Conservation (phyloP, 2,797 vertebrate genomes). For the Agapornis canus region DNA sequence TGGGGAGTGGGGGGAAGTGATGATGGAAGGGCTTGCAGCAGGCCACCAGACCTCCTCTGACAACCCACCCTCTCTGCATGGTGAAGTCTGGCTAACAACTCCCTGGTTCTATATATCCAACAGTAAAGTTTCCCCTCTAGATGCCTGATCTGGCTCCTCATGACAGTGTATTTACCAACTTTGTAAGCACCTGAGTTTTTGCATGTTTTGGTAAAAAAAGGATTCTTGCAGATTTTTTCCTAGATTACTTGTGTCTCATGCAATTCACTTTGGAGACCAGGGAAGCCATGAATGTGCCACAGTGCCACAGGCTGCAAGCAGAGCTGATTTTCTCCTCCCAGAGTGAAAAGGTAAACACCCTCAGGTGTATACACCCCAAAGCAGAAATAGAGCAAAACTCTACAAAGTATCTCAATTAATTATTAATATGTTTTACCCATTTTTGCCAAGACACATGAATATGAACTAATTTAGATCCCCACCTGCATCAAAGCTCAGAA, state of each 20-base stretch:
- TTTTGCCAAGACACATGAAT: background rate
- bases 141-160: background rate
- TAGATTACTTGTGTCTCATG: background rate
- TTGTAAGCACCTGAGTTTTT: background rate
- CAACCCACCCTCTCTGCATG: background rate
- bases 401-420: background rate
- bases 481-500: constrained; percentile 5
- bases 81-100: background rate
- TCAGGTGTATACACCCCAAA: background rate
- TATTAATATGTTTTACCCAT: background rate
- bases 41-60: background rate
- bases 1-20: too few species aligned
- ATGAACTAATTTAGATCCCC: background rate
- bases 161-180: background rate
- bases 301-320: background rate
- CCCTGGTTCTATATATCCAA: background rate
- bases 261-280: background rate
- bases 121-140: background rate
- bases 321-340: background rate
- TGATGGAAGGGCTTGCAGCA: background rate
- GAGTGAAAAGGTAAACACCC: background rate
- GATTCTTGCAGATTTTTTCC: background rate
- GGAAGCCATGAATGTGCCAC: background rate
- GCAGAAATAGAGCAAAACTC: background rate
- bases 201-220: background rate